phyloP scores from a whole-genome alignment of 2,797 vertebrate species.

The Clarias laeviceps region DNA sequence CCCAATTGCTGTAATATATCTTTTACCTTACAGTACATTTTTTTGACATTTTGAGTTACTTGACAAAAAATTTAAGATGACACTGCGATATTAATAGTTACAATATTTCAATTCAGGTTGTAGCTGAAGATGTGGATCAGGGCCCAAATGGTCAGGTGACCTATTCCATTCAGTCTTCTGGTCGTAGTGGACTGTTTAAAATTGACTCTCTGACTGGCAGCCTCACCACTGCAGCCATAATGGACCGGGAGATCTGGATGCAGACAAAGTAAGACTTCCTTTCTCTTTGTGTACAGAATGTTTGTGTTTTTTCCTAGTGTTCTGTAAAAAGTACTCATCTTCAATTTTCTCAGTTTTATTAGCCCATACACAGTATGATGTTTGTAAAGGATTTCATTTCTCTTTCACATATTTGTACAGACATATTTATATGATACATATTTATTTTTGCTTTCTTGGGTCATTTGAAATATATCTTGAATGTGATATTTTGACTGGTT shows the following conservation, averaged over 20 bases:
- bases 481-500: slow-evolving; percentile 24
- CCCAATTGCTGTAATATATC: background rate
- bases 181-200: slow-evolving; percentile 86
- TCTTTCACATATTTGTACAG: slow-evolving; percentile 6
- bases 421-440: background rate
- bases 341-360: slow-evolving; percentile 20
- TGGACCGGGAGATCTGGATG: slow-evolving; percentile 97
- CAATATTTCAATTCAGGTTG: slow-evolving; percentile 74
- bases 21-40: background rate
- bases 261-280: slow-evolving; percentile 85
- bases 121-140: slow-evolving; percentile 93
- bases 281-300: background rate
- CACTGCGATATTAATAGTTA: background rate
- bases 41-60: too few relatives aligned
- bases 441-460: slow-evolving; percentile 42
- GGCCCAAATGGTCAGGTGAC: slow-evolving; percentile 93
- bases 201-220: slow-evolving; percentile 88
- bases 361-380: slow-evolving; percentile 28
- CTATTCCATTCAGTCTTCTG: slow-evolving; percentile 88
- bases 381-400: slow-evolving; percentile 42
- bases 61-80: background rate
- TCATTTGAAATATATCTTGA: slow-evolving; percentile 31
- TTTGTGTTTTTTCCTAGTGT: slow-evolving; percentile 1
- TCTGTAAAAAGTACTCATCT: slow-evolving; percentile 37
- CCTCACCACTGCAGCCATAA: slow-evolving; percentile 92